Percentiles rank a stretch among this genome's conserved stretches.
Conservation (phyloP, 2,888 invertebrate species). For the Ametastegia equiseti region DNA sequence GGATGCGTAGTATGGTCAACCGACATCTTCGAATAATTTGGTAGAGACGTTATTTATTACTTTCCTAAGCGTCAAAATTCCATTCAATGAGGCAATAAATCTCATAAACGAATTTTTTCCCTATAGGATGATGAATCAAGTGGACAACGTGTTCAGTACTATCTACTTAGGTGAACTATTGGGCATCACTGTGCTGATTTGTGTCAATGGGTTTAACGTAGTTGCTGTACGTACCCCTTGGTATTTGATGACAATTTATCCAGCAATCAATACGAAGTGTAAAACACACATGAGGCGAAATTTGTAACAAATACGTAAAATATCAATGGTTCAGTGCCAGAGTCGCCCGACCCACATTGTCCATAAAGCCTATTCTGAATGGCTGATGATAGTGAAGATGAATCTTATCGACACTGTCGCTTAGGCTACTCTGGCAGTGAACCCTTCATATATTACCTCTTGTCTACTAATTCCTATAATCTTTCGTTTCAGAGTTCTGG, state of each 20-base stretch:
- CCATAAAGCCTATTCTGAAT: no score
- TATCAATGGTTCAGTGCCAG: no score
- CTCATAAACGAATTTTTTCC: not conserved
- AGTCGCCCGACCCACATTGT: no score
- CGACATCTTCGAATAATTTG: slow-evolving; percentile 55
- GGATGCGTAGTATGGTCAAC: slow-evolving; percentile 52
- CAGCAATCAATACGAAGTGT: not conserved
- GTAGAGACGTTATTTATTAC: slow-evolving; percentile 37
- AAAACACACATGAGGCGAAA: not conserved
- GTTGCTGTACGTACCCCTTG: not conserved
- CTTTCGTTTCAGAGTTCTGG: not conserved
- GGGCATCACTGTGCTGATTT: slow-evolving; percentile 41
- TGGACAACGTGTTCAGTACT: slow-evolving; percentile 48
- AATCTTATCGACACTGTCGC: no score
- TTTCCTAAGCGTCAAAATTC: not conserved
- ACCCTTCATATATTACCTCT: no score
- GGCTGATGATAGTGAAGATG: no score
- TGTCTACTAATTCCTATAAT: not conserved
- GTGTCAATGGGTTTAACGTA: slow-evolving; percentile 45
- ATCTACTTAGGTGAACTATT: slow-evolving; percentile 48
- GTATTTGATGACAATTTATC: not conserved
- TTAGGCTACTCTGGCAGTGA: no score
- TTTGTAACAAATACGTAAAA: not conserved
- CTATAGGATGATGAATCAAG: slow-evolving; percentile 48
- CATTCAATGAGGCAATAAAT: not conserved